Conservation (phyloP, 2,797 vertebrate genomes). For the Chloroceryle inda region DNA sequence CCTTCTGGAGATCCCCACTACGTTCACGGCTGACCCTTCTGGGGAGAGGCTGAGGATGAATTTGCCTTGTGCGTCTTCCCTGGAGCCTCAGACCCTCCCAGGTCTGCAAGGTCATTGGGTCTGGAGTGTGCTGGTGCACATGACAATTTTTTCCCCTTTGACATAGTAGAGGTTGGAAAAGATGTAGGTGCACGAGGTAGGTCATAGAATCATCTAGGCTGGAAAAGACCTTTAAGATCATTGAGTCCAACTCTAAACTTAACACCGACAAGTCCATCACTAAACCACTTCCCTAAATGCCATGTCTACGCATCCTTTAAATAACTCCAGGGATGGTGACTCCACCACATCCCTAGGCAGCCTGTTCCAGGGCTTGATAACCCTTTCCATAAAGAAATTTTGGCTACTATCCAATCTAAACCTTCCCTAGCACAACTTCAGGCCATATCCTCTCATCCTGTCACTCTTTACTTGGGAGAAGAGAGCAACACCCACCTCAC, state of each 20-base stretch:
- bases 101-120: accelerated
- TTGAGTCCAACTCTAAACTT: not conserved
- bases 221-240: not conserved
- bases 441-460: not conserved
- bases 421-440: not conserved
- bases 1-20: not conserved
- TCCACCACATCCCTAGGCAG: not conserved
- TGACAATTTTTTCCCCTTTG: not conserved
- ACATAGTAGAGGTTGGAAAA: not conserved
- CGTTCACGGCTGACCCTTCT: not conserved
- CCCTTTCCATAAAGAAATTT: not conserved
- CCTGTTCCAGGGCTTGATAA: not conserved
- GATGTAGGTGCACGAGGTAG: not conserved
- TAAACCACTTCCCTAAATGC: not conserved
- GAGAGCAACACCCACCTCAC: too few relatives aligned
- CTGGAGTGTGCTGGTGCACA: not conserved
- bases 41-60: not conserved
- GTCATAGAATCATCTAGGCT: not conserved
- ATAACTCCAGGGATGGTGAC: not conserved
- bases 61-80: not conserved
- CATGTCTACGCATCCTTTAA: not conserved
- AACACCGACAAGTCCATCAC: not conserved
- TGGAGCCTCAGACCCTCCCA: not conserved
- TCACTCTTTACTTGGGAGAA: not conserved
- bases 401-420: not conserved